Base-by-base conservation (phyloP, 1,140 invertebrate genomes). In the Drosophila pectinifera region DNA sequence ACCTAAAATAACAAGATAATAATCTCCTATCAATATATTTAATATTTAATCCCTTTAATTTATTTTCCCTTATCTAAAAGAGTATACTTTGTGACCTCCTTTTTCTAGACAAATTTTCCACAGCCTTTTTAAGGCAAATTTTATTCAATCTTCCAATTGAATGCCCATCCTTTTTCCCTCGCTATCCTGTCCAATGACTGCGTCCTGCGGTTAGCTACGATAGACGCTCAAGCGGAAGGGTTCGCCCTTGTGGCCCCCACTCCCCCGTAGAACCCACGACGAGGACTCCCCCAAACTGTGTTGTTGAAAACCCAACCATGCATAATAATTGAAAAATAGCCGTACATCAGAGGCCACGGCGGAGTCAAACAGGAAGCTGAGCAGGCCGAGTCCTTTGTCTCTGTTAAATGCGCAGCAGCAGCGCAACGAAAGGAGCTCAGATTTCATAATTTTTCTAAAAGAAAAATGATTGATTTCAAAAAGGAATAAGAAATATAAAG, bases 71-170 rank as follows among this genome's bases (percentile, higher is more conserved):
- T 13, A 8, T 16, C 31, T 13, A 18, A 13, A 16, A 6, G 20
- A 67, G 54, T 39, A 41, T 53, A 46, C 34, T 18, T 11, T 13
- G 5, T 22, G 1, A 11, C 0, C 24, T 10, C 10, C 4, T 31
- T 43, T 39, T n/a, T 8, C 7, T 6, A 53, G 31, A 58, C 42
- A 7, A 38, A 70, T 63, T 78, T 42, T 64, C 61, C 51, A 73
- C 36, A 51, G 57, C 63, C 68, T 81, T 86, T 84, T 88, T 78
- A 82, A 91, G 79, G 73, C 90, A 91, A 91, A 91, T 91, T 91
- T 91, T 91, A 91, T 91, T 91, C 90, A 91, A 91, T 92, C 90
- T 91, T 91, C 90, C 90, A 89, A 90, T 75, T 89, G 90, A 91
- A 67, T 91, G 90, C 61, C 43, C 62, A 58, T 69, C 46, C 45